Conservation (phyloP, 1,140 invertebrate species). For the Adoxophyes honmai region DNA sequence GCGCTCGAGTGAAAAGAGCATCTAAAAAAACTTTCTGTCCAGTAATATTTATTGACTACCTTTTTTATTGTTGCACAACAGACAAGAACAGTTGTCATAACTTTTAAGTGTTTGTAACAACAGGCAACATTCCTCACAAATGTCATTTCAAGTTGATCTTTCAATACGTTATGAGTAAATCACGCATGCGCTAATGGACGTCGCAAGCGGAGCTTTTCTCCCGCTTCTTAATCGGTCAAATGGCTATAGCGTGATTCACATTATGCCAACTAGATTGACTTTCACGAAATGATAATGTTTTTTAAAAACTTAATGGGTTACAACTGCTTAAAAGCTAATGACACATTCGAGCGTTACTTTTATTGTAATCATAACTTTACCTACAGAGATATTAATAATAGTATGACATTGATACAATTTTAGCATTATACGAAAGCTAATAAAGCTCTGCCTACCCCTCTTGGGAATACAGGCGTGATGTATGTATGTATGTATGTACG, state of each 20-base stretch:
- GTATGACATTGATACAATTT: too few relatives aligned
- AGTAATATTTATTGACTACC: too few relatives aligned
- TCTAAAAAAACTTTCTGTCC: too few relatives aligned
- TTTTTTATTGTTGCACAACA: conserved; percentile 22
- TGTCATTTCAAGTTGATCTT: conserved; percentile 19
- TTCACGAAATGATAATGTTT: conserved; percentile 6
- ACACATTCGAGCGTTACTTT: too few relatives aligned
- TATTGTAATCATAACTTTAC: too few relatives aligned
- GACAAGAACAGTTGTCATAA: background rate
- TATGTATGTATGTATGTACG: too few relatives aligned
- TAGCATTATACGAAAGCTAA: too few relatives aligned
- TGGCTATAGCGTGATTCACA: conserved; percentile 25
- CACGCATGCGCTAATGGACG: conserved; percentile 40
- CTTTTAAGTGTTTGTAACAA: conserved; percentile 23
- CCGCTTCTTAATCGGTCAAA: conserved; percentile 30
- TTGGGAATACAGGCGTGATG: too few relatives aligned
- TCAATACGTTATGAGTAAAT: conserved; percentile 33
- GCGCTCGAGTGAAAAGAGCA: too few relatives aligned
- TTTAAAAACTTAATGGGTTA: background rate
- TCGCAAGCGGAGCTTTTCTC: conserved; percentile 37
- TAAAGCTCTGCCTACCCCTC: too few relatives aligned
- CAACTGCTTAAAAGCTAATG: background rate
- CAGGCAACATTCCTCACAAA: conserved; percentile 20
- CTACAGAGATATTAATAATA: too few relatives aligned
- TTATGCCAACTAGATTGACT: conserved; percentile 12